phyloP scores from a whole-genome alignment of 2,797 vertebrate species.

The Pterois miles region DNA sequence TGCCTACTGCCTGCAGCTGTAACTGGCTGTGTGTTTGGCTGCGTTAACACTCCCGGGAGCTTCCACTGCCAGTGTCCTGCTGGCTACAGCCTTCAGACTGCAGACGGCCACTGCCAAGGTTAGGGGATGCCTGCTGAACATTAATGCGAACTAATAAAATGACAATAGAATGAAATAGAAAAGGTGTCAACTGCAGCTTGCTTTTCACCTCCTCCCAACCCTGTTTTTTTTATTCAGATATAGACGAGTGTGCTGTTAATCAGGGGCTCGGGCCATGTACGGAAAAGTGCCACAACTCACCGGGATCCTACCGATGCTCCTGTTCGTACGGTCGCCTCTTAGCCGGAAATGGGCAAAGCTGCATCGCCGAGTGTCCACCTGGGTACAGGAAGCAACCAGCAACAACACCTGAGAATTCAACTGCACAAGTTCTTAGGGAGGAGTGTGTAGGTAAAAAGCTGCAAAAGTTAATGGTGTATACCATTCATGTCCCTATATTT shows the following conservation, averaged over 20 bases:
- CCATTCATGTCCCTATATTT: neutral
- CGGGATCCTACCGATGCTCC: conserved; percentile 69
- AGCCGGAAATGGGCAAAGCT: conserved; percentile 64
- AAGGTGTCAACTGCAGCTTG: neutral
- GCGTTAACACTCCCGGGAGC: conserved; percentile 70
- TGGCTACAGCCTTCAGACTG: conserved; percentile 57
- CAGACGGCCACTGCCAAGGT: conserved; percentile 65
- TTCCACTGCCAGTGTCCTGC: conserved; percentile 69
- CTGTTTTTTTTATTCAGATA: conserved; percentile 46
- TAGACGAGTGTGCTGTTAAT: conserved; percentile 67
- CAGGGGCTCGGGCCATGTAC: conserved; percentile 61
- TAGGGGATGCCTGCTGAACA: neutral
- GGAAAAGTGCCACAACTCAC: conserved; percentile 65
- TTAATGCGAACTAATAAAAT: neutral
- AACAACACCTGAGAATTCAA: conserved; percentile 17
- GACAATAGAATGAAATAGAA: neutral
- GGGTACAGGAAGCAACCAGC: conserved; percentile 57
- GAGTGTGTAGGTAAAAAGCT: conserved; percentile 59
- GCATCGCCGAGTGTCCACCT: conserved; percentile 63
- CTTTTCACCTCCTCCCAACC: neutral
- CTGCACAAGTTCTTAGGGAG: neutral
- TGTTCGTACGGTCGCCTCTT: conserved; percentile 57
- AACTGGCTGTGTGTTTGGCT: conserved; percentile 67
- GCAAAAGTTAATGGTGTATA: neutral
- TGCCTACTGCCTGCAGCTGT: conserved; percentile 53